phyloP scores from a whole-genome alignment of 2,888 invertebrate genomes.

The Leucophenga maculata region DNA sequence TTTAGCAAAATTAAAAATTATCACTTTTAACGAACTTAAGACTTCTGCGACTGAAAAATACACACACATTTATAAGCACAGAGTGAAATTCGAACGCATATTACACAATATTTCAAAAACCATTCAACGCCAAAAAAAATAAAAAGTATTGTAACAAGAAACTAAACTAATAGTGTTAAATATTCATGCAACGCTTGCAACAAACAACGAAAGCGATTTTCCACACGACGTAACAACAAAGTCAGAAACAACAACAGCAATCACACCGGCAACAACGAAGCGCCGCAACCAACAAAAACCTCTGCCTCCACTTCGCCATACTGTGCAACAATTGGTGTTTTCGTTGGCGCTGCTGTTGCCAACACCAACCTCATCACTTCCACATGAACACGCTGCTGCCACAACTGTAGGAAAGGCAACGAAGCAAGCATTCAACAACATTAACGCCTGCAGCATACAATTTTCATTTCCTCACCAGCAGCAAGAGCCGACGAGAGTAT shows the following conservation, averaged over 20 bases:
- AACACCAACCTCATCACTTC: conserved; percentile 46
- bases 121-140: background rate
- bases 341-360: conserved; percentile 15
- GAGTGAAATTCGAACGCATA: background rate
- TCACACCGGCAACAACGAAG: conserved; percentile 24
- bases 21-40: too few relatives aligned
- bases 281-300: conserved; percentile 35
- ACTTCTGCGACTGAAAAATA: too few relatives aligned
- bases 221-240: conserved; percentile 29
- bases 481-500: background rate
- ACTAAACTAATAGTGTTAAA: background rate
- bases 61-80: too few relatives aligned
- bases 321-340: conserved; percentile 47
- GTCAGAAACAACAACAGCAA: background rate
- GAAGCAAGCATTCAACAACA: conserved; percentile 16
- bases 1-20: background rate
- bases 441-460: conserved; percentile 2
- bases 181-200: conserved; percentile 16
- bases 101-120: background rate
- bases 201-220: conserved; percentile 29
- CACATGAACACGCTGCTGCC: conserved; percentile 58
- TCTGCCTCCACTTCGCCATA: background rate
- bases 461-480: conserved; percentile 11
- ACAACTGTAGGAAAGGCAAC: conserved; percentile 20
- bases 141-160: conserved; percentile 1